Evolutionary conservation across 2,888 invertebrate genomes (phyloP), one percentile per base, ranked within the genome.

Genomic region (Cheilosia vernalis): DNA sequence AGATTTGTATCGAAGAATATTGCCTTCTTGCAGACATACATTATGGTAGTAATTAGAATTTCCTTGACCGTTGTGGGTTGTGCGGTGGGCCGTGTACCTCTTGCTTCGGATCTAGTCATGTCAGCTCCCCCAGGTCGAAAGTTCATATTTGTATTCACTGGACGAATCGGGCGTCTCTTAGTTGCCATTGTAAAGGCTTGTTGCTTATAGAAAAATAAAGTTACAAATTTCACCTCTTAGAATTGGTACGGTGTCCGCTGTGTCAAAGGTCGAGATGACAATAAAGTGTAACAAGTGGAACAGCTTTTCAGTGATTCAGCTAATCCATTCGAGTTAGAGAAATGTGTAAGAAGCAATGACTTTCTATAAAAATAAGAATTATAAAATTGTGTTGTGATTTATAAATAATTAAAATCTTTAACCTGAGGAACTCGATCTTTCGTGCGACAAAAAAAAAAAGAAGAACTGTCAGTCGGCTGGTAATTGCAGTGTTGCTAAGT

Each of bases 21-120:
- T 13, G 96, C 94, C 92, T 96, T 97, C 91, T 97, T 96, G 92
- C 98, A 98, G 80, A 97, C 92, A 90, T 97, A 96, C 91, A 98
- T 94, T 53, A 98, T 93, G 94, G 98, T 95, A 91, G 97, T 94
- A 37, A 96, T 93, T 49, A 98, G 92, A 73, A 98, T 95, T 92
- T 97, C 96, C 87, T 95, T 94, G 53, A 98, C 93, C 33, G 97
- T 95, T 10, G 96, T 95, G 19, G 97, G 97, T 86, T 96, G 95
- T 37, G 97, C 95, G 4, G 98, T 96, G 3, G 98, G 97, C 92
- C 95, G 95, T 24, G 95, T 97, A 2, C 91, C 97, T 91, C 94
- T 94, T 1, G 93, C 89, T 72, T 94, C 93, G 4, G 92, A 84
- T 37, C 93, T 92, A 17, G 90, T 90, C 44, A 90, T 88, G 77